phyloP scores from a whole-genome alignment of 2,888 invertebrate genomes.

The Lycia hirtaria region DNA sequence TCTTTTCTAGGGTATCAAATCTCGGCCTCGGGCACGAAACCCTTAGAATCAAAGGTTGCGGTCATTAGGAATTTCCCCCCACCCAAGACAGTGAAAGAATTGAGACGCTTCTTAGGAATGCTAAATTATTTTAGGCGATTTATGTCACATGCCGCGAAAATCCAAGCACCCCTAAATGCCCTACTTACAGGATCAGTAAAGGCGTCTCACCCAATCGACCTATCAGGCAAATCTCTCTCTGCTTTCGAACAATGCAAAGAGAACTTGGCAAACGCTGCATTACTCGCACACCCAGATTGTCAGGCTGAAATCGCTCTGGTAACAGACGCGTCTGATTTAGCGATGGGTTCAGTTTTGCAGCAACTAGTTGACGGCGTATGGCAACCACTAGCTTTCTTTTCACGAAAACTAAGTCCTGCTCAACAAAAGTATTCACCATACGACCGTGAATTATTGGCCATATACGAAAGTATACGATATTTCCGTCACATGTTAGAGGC shows the following conservation, averaged over 20 bases:
- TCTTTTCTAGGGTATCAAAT: constrained; percentile 34
- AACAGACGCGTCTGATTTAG: background rate
- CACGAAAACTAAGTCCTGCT: background rate
- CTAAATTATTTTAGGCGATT: background rate
- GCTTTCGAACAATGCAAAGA: background rate
- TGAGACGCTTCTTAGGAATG: constrained; percentile 42
- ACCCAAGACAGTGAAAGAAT: constrained; percentile 37
- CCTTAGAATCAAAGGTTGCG: constrained; percentile 5
- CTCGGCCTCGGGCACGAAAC: constrained; percentile 22
- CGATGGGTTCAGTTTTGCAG: background rate
- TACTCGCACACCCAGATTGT: background rate
- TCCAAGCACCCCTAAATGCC: background rate
- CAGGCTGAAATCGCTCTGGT: background rate
- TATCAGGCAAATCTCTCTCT: background rate
- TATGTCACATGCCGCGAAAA: background rate
- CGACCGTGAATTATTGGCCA: constrained; percentile 56
- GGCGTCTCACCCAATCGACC: background rate
- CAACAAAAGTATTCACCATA: constrained; percentile 49
- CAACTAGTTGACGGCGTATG: background rate
- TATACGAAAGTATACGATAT: constrained; percentile 41
- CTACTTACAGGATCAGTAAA: background rate
- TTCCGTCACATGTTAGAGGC: constrained; percentile 31
- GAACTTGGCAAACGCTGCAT: background rate
- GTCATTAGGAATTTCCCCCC: constrained; percentile 22
- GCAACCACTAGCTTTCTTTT: background rate